Percentiles rank a stretch among this genome's conserved stretches.
Evolutionary conservation across 2,888 invertebrate genomes (phyloP).

Genomic region (Entomobrya proxima): DNA sequence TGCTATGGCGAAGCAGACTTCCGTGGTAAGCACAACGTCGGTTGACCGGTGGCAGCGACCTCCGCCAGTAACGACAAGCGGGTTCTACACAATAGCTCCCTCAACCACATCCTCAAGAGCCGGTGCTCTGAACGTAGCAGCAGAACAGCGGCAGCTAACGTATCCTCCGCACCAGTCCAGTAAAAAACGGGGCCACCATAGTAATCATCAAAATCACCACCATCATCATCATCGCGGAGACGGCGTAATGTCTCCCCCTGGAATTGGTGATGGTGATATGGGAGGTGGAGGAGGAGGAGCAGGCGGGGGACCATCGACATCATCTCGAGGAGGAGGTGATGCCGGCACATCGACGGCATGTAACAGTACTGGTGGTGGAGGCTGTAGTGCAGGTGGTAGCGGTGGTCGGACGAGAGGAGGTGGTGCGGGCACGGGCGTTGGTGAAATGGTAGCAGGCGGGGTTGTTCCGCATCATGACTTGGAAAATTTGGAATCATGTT

Average conservation of each 20-base stretch:
- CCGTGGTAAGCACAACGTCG: slow-evolving; percentile 61
- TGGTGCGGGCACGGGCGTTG: neutral
- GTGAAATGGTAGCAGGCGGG: slow-evolving; percentile 34
- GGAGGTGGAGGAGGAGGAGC: slow-evolving; percentile 38
- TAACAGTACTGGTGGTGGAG: slow-evolving; percentile 33
- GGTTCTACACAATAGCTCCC: slow-evolving; percentile 64
- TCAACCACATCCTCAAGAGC: slow-evolving; percentile 48
- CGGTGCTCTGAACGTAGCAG: slow-evolving; percentile 39
- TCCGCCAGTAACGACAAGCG: slow-evolving; percentile 62
- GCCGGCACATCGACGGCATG: slow-evolving; percentile 28
- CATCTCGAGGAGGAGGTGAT: slow-evolving; percentile 39
- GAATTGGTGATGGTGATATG: slow-evolving; percentile 58
- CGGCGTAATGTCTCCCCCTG: slow-evolving; percentile 67
- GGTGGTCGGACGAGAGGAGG: slow-evolving; percentile 50
- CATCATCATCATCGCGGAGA: slow-evolving; percentile 58
- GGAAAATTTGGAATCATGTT: slow-evolving; percentile 75
- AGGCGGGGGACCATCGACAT: neutral
- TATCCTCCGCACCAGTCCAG: slow-evolving; percentile 66
- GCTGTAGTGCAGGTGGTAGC: slow-evolving; percentile 30
- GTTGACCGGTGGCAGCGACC: slow-evolving; percentile 68
- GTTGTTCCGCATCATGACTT: slow-evolving; percentile 73
- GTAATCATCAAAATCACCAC: slow-evolving; percentile 49
- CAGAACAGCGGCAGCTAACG: slow-evolving; percentile 63
- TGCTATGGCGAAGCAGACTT: slow-evolving; percentile 66
- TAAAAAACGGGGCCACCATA: slow-evolving; percentile 60